Evolutionary conservation across 1,140 invertebrate genomes (phyloP).

Genomic region (Papilio helenus): DNA sequence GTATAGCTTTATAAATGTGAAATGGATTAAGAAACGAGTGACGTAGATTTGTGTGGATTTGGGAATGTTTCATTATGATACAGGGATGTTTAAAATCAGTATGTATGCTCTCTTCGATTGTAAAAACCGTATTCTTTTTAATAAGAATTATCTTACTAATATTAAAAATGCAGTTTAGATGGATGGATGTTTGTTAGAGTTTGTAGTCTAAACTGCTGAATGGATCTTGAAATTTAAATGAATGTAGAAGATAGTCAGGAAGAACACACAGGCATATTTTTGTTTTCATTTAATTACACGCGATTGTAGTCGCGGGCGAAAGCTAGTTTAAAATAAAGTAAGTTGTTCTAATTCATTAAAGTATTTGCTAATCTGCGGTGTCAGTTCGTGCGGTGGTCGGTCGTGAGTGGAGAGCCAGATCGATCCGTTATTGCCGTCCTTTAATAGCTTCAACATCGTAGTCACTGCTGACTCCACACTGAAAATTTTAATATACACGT

Average conservation of each 20-base stretch:
- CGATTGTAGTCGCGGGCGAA: too few species aligned
- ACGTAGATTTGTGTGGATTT: neutral
- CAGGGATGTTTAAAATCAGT: neutral
- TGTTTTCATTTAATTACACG: too few species aligned
- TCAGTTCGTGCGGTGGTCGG: slow-evolving; percentile 31
- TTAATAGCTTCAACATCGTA: slow-evolving; percentile 38
- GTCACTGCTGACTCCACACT: slow-evolving; percentile 41
- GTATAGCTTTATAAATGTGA: neutral
- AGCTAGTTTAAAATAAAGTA: neutral
- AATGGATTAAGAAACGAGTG: neutral
- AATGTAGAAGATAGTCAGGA: too few species aligned
- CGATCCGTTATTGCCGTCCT: slow-evolving; percentile 39
- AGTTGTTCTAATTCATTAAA: neutral
- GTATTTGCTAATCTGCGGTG: slow-evolving; percentile 23
- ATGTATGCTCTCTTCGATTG: too few species aligned
- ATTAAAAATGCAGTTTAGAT: too few species aligned
- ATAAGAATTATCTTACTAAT: too few species aligned
- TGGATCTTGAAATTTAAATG: too few species aligned
- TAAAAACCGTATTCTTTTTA: too few species aligned
- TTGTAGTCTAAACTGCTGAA: too few species aligned
- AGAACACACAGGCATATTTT: too few species aligned
- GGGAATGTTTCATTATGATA: neutral
- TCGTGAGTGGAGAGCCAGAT: slow-evolving; percentile 37
- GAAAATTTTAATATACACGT: neutral
- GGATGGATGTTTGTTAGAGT: too few species aligned